These are phyloP conservation scores for Rhea americana DNA, from an alignment of 2,113 vertebrate species.

Conservation along the genomic window DNA sequence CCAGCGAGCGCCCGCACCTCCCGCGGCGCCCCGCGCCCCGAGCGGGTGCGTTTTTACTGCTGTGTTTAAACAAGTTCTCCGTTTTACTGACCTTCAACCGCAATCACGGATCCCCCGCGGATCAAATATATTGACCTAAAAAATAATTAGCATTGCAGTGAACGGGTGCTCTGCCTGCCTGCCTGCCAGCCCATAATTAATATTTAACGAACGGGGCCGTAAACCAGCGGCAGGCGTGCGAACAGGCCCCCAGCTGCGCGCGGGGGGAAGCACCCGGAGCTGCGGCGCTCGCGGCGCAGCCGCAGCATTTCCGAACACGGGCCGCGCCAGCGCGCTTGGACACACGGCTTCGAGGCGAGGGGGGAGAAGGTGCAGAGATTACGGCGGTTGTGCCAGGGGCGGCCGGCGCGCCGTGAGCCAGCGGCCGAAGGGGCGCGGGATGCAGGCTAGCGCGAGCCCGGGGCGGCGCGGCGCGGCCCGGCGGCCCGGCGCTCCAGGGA, in stretches of 20 bases:
- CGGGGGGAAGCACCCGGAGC: not conserved
- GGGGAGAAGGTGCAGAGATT: not conserved
- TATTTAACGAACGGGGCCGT: conserved; percentile 5
- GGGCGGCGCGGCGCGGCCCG: not conserved
- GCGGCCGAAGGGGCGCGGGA: rapidly evolving
- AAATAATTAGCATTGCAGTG: conserved; percentile 48
- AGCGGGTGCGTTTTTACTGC: not conserved
- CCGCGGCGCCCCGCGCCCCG: not conserved
- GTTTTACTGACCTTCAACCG: not conserved
- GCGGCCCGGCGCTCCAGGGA: not conserved
- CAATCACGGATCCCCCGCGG: not conserved
- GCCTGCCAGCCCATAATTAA: conserved; percentile 10
- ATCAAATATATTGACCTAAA: conserved; percentile 32
- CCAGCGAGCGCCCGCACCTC: not conserved
- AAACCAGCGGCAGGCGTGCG: conserved; percentile 1
- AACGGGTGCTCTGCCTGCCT: not conserved
- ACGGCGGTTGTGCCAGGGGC: not conserved
- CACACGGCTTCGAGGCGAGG: not conserved
- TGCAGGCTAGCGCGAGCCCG: no score
- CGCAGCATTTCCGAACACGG: not conserved
- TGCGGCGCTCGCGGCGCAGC: not conserved
- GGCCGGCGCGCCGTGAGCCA: not conserved
- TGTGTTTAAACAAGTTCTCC: not conserved
- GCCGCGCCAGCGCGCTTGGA: not conserved
- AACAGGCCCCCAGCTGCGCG: not conserved